Evolutionary conservation across 2,113 vertebrate genomes (phyloP), one percentile per base, ranked within the genome.

Genomic region (Coracopsis vasa): DNA sequence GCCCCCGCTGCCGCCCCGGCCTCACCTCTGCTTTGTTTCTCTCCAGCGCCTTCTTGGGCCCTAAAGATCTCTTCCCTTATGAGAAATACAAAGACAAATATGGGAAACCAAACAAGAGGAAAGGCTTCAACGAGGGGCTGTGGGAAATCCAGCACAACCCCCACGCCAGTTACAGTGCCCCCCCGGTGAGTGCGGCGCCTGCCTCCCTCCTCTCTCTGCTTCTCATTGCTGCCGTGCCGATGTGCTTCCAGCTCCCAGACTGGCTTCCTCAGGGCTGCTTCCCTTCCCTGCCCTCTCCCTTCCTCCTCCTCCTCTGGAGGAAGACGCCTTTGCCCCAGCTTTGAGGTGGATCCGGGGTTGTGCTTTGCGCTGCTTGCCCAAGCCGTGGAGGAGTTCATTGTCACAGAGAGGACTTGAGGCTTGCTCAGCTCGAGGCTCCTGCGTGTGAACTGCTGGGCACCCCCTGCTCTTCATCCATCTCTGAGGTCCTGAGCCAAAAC

Each of bases 81-180:
- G 99, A 99, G 81, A 99, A 99, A 44, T 99, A 98, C 83, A 98
- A 98, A 75, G 99, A 99, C 47, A 99, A 99, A 92, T 99, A 99
- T 17, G 99, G 99, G 47, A 99, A 99, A 80, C 99, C 99, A 78
- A 99, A 99, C 98, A 99, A 99, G 98, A 98, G 99, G 92, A 99
- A 99, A 98, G 99, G 99, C 72, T 99, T 99, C 97, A 99, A 99
- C 86, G 99, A 99, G 95, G 99, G 99, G 69, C 98, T 99, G 96
- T 99, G 99, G 99, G 99, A 99, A 96, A 99, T 99, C 94, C 99
- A 99, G 97, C 99, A 99, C 98, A 99, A 99, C 94, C 99, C 99
- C n/a, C 99, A 99, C 25, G 99, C 99, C 90, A 99, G 99, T 95
- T 99, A 99, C 98, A 99, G 98, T 13, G 98, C 98, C 1, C 99